Evolutionary conservation across 2,797 vertebrate genomes (phyloP).

Genomic region (Pseudochirops corinnae): DNA sequence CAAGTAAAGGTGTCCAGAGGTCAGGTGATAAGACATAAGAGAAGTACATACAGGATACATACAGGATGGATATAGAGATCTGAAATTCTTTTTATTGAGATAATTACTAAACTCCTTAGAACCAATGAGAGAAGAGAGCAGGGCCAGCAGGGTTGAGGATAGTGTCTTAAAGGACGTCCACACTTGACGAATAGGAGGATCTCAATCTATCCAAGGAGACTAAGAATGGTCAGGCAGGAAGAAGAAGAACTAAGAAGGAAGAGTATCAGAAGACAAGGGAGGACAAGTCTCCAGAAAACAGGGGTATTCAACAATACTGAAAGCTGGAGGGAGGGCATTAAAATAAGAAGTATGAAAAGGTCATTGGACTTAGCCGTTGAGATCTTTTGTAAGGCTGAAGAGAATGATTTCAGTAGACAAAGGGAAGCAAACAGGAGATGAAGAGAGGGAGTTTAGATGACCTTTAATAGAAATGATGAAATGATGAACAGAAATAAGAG

Average conservation of each 20-base stretch:
- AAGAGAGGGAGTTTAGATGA: background rate
- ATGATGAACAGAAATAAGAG: background rate
- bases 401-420: background rate
- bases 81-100: background rate
- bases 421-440: background rate
- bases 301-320: background rate
- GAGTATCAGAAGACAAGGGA: background rate
- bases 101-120: background rate
- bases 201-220: background rate
- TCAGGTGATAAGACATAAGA: background rate
- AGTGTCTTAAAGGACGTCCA: background rate
- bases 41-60: background rate
- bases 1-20: background rate
- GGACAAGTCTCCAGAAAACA: background rate
- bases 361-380: background rate
- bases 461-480: background rate
- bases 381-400: background rate
- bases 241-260: background rate
- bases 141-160: background rate
- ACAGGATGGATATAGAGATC: background rate
- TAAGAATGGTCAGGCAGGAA: background rate
- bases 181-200: background rate
- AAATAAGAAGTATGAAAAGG: background rate
- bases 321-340: background rate
- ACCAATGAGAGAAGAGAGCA: background rate